These are phyloP conservation scores for Drosophila colorata DNA, from an alignment of 2,888 invertebrate species.

Conservation along the genomic window DNA sequence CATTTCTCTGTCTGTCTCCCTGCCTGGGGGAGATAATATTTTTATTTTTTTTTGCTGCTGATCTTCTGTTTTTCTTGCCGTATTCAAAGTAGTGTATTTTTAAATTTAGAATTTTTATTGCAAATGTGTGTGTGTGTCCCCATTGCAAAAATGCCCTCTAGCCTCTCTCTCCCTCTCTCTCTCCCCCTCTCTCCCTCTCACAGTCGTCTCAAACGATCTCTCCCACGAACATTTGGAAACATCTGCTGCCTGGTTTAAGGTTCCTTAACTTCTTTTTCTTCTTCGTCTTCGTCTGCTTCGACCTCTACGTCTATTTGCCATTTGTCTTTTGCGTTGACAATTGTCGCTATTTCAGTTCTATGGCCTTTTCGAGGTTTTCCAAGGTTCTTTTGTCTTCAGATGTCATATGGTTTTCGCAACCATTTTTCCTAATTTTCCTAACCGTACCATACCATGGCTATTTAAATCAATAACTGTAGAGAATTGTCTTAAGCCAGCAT, in stretches of 20 bases:
- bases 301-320: slow-evolving; percentile 33
- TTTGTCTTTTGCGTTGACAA: slow-evolving; percentile 61
- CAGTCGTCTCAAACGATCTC: slow-evolving; percentile 21
- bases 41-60: not conserved
- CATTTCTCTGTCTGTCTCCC: slow-evolving; percentile 6
- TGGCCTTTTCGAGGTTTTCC: slow-evolving; percentile 55
- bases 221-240: slow-evolving; percentile 58
- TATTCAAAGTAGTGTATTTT: slow-evolving; percentile 46
- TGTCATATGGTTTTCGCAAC: slow-evolving; percentile 46
- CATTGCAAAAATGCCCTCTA: slow-evolving; percentile 42
- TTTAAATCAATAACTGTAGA: slow-evolving; percentile 53
- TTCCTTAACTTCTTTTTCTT: slow-evolving; percentile 31
- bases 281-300: not conserved
- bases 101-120: slow-evolving; percentile 67
- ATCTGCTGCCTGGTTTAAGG: slow-evolving; percentile 50
- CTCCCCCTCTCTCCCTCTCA: not conserved
- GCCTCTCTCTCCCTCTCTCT: not conserved
- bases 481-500: slow-evolving; percentile 58
- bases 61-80: slow-evolving; percentile 2
- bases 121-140: slow-evolving; percentile 20
- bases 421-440: slow-evolving; percentile 13
- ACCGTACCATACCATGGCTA: slow-evolving; percentile 30
- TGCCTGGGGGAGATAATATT: slow-evolving; percentile 61
- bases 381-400: slow-evolving; percentile 49
- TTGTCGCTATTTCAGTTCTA: slow-evolving; percentile 47